Percentiles rank a stretch among this genome's conserved stretches.
phyloP scores from a whole-genome alignment of 2,888 invertebrate species.

The Melikaiella ostensackeni region DNA sequence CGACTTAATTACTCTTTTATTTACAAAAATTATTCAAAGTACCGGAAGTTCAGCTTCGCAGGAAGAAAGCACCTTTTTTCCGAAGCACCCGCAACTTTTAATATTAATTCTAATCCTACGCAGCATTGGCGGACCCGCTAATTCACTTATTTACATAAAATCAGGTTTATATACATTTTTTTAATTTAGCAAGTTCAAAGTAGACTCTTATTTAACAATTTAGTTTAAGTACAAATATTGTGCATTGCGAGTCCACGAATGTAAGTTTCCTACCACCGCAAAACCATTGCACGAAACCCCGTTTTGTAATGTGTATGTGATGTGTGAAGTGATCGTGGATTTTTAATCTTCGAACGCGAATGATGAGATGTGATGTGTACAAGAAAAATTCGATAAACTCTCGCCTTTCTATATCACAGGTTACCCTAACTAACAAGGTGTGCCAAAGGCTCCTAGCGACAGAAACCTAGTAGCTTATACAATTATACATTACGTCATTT shows the following conservation, averaged over 20 bases:
- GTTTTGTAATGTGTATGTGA: constrained; percentile 57
- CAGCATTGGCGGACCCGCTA: constrained; percentile 9
- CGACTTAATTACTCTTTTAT: constrained; percentile 10
- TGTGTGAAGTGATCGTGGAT: constrained; percentile 42
- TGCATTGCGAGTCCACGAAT: constrained; percentile 35
- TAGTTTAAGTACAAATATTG: constrained; percentile 26
- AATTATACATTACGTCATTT: constrained; percentile 15
- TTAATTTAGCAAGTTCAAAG: background rate
- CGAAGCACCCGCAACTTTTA: constrained; percentile 26
- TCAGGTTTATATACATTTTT: background rate
- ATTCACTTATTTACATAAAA: background rate
- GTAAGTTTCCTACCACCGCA: constrained; percentile 66
- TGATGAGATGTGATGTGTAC: constrained; percentile 26
- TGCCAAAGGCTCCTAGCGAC: constrained; percentile 54
- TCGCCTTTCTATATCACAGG: constrained; percentile 72
- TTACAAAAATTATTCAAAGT: constrained; percentile 12
- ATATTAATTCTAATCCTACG: background rate
- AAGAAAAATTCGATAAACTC: constrained; percentile 41
- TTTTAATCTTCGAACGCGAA: constrained; percentile 33
- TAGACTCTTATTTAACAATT: background rate
- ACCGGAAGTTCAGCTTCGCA: constrained; percentile 3
- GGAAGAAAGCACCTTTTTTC: constrained; percentile 31
- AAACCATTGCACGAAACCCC: constrained; percentile 74
- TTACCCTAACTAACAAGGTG: constrained; percentile 71
- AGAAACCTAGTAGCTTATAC: constrained; percentile 28